Evolutionary conservation across 2,888 invertebrate species (phyloP).

Genomic region (Pseudococcus viburni): DNA sequence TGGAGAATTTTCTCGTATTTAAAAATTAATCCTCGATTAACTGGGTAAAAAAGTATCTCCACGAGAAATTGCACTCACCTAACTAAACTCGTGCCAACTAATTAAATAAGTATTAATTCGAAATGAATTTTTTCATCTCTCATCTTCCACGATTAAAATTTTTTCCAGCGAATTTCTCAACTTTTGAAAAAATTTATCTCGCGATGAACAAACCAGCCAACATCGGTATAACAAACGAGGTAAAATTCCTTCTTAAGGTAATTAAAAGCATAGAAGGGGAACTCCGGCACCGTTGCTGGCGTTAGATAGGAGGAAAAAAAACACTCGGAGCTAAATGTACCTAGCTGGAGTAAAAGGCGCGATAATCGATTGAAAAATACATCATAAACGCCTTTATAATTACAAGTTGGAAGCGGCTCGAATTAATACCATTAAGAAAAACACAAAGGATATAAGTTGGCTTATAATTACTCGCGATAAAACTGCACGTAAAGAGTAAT

Average conservation of each 20-base stretch:
- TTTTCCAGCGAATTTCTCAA: background rate
- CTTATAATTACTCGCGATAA: conserved; percentile 49
- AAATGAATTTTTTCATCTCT: background rate
- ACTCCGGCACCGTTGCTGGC: background rate
- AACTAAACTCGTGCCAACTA: background rate
- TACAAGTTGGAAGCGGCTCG: conserved; percentile 29
- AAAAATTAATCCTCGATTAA: background rate
- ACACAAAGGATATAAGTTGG: conserved; percentile 38
- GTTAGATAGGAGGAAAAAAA: background rate
- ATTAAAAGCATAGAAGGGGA: background rate
- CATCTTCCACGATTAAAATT: background rate
- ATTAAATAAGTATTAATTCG: background rate
- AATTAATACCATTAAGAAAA: conserved; percentile 39
- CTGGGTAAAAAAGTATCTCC: background rate
- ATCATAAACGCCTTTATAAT: conserved; percentile 32
- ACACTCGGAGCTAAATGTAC: background rate
- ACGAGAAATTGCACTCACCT: background rate
- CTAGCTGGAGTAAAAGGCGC: background rate
- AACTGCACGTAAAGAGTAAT: conserved; percentile 31
- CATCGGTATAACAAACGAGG: background rate
- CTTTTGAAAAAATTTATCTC: background rate
- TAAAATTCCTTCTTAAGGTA: background rate
- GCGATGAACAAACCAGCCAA: background rate
- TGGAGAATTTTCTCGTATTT: background rate
- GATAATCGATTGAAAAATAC: conserved; percentile 36